Conservation (phyloP, 23 tunicate genomes). For the Halocynthia aurantium region DNA sequence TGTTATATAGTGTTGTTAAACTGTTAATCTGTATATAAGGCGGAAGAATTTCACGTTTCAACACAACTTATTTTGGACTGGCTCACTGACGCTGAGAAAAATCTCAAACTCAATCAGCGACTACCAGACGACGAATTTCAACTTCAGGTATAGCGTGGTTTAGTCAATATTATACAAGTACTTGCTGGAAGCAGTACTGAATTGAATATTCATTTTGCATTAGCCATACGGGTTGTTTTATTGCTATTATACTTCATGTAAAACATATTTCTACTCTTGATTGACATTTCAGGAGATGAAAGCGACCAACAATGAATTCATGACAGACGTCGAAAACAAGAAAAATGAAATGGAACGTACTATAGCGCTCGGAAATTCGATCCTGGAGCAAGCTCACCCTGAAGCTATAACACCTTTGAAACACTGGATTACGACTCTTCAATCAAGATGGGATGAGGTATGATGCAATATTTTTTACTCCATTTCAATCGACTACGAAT, state of each 20-base stretch:
- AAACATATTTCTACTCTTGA: too few relatives aligned
- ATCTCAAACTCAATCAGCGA: slow-evolving; percentile 27
- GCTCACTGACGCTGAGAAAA: slow-evolving; percentile 50
- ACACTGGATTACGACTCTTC: slow-evolving; percentile 65
- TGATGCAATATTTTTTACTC: not conserved
- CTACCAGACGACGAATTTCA: slow-evolving; percentile 83
- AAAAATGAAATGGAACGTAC: slow-evolving; percentile 54
- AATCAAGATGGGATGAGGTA: slow-evolving; percentile 84
- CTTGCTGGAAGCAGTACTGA: not conserved
- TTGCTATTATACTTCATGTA: not conserved
- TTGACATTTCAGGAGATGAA: slow-evolving; percentile 37
- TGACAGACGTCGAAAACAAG: slow-evolving; percentile 30
- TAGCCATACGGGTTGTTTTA: too few relatives aligned
- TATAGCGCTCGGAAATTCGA: slow-evolving; percentile 51
- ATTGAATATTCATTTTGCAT: too few relatives aligned
- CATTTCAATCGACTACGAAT: not conserved
- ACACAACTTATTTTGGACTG: slow-evolving; percentile 34
- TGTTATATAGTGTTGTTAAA: not conserved
- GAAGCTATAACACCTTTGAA: slow-evolving; percentile 79
- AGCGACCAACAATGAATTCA: slow-evolving; percentile 35
- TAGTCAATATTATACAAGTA: not conserved
- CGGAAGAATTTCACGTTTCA: slow-evolving; percentile 56
- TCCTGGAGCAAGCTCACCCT: slow-evolving; percentile 73
- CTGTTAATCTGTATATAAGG: slow-evolving; percentile 22
- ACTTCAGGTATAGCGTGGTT: slow-evolving; percentile 34